Evolutionary conservation across 2,113 vertebrate species (phyloP).

Genomic region (Malurus cyaneus): DNA sequence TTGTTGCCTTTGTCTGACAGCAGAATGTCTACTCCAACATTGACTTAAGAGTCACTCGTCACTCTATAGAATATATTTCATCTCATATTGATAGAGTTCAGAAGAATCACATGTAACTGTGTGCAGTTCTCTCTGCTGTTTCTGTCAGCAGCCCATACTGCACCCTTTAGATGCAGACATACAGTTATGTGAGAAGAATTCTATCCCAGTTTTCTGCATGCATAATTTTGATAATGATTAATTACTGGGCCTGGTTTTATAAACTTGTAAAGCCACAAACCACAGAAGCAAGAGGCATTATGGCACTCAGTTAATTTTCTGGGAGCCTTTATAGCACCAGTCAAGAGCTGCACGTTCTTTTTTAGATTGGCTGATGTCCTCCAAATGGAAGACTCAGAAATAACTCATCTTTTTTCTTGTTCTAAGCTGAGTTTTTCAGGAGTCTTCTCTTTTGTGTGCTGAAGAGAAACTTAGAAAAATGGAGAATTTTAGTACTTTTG

Average conservation of each 20-base stretch:
- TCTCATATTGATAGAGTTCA: background rate
- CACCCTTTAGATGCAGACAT: background rate
- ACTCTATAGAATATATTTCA: background rate
- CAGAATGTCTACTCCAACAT: background rate
- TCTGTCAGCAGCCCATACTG: background rate
- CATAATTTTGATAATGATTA: background rate
- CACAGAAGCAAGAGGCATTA: background rate
- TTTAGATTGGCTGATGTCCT: background rate
- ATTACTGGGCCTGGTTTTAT: background rate
- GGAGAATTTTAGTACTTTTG: background rate
- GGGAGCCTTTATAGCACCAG: background rate
- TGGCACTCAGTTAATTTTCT: background rate
- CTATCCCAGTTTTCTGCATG: background rate
- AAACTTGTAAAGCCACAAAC: background rate
- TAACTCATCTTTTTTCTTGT: background rate
- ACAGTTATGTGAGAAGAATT: background rate
- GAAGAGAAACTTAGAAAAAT: background rate
- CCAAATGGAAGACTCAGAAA: background rate
- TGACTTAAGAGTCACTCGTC: background rate
- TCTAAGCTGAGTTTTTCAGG: background rate
- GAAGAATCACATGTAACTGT: background rate
- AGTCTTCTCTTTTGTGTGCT: background rate
- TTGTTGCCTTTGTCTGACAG: background rate
- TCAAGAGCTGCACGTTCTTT: background rate
- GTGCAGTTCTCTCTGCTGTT: background rate